Evolutionary conservation across 2,888 invertebrate genomes (phyloP).

Genomic region (Teleiodes luculella): DNA sequence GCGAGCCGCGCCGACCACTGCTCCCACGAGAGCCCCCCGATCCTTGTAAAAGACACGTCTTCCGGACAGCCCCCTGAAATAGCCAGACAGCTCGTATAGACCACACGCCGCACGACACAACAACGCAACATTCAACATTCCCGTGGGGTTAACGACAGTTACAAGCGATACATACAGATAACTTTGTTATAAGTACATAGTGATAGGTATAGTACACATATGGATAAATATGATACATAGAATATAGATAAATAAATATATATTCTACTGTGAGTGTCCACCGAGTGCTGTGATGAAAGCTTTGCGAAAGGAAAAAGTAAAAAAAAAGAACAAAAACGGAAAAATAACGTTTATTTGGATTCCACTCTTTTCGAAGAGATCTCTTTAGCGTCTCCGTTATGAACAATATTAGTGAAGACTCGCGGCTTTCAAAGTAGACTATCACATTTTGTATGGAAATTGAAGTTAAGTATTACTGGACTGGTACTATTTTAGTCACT

Average conservation of each 20-base stretch:
- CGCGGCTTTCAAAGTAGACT: slow-evolving; percentile 25
- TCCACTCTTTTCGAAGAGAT: slow-evolving; percentile 25
- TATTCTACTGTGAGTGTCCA: slow-evolving; percentile 72
- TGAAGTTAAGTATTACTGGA: slow-evolving; percentile 41
- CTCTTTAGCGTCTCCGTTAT: slow-evolving; percentile 17
- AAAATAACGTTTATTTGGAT: slow-evolving; percentile 62
- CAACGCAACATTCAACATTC: slow-evolving; percentile 54
- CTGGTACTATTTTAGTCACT: slow-evolving; percentile 57
- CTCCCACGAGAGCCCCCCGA: slow-evolving; percentile 84
- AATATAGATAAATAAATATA: slow-evolving; percentile 16
- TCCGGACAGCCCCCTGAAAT: slow-evolving; percentile 57
- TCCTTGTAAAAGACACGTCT: slow-evolving; percentile 86
- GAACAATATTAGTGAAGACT: slow-evolving; percentile 16
- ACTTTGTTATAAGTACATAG: slow-evolving; percentile 40
- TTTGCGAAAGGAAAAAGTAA: slow-evolving; percentile 67
- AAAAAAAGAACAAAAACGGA: slow-evolving; percentile 64
- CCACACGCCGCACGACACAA: slow-evolving; percentile 21
- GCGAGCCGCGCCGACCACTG: slow-evolving; percentile 87
- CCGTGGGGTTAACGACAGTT: slow-evolving; percentile 63
- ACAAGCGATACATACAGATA: slow-evolving; percentile 55
- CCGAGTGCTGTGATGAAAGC: slow-evolving; percentile 78
- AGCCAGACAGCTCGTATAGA: slow-evolving; percentile 40
- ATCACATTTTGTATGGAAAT: slow-evolving; percentile 5
- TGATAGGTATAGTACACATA: slow-evolving; percentile 36
- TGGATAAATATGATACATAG: slow-evolving; percentile 42